These are phyloP conservation scores for Ptychadena robeensis DNA, from an alignment of 2,797 vertebrate species.

Conservation along the genomic window DNA sequence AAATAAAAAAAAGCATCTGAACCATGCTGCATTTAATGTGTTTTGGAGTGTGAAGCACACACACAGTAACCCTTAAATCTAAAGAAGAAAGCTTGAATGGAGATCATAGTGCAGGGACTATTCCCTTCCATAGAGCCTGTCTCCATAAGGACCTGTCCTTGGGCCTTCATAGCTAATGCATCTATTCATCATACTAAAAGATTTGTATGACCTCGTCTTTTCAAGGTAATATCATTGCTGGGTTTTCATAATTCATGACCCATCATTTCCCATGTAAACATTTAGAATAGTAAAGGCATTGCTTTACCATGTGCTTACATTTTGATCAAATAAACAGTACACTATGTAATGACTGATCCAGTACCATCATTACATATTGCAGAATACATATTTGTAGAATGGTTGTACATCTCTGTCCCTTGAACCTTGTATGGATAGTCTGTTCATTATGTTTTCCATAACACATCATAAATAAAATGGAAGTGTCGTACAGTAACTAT, in stretches of 20 bases:
- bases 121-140: neutral
- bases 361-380: too few species aligned
- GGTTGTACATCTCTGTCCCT: too few species aligned
- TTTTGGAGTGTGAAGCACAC: too few species aligned
- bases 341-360: neutral
- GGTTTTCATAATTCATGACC: neutral
- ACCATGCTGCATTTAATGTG: too few species aligned
- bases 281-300: neutral
- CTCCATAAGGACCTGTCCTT: conserved; percentile 17
- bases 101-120: neutral
- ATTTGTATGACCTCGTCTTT: conserved; percentile 9
- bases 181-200: conserved; percentile 29
- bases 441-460: too few species aligned
- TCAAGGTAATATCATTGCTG: neutral
- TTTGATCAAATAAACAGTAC: neutral
- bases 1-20: too few species aligned
- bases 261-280: neutral
- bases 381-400: too few species aligned
- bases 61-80: too few species aligned
- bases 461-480: too few species aligned
- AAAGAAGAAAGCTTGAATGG: neutral
- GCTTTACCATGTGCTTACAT: neutral
- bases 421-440: too few species aligned
- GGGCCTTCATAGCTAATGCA: conserved; percentile 13
- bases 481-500: too few species aligned